Evolutionary conservation across 1,140 invertebrate species (phyloP), one percentile per base, ranked within the genome.

Genomic region (Papilio polyxenes): DNA sequence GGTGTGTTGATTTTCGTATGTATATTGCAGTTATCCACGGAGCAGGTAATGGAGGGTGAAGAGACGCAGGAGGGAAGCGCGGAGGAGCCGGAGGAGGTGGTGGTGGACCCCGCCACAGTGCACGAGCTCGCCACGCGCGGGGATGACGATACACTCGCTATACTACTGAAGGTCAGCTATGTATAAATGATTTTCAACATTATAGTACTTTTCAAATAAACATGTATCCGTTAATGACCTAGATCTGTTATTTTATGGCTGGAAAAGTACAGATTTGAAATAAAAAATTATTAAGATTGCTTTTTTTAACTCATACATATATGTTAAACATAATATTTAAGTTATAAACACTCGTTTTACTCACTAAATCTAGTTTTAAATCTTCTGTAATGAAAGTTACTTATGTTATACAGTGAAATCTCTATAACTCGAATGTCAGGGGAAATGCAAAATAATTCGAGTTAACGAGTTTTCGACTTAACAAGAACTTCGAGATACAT

Each of bases 141-240:
- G 0, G 94, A 95, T 20, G 90, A 93, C 0, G 91, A 94, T 4
- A 83, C 89, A 0, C 82, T 95, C 7, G 84, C 85, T 5, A 84
- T 85, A n/a, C 79, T 94, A 37, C 59, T 94, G n/a, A 91, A 95
- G 91, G 93, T 94, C 82, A n/a, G 76, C 48, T 65, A n/a, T 75
- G 3, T 11, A 10, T 17, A 44, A 15, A 0, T 75, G n/a, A 75
- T 75, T 75, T 10, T 51, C 31, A 75, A 5, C 6, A 4, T n/a
- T 17, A n/a, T 75, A 15, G 51, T 53, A 17, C 51, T 13, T 10
- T 17, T 15, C 3, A 51, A 51, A 17, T 53, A 10, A 53, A 10
- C 6, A 53, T 13, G 6, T 53, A 17, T 17, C 13, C 10, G 49
- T 51, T 51, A 51, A 51, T 13, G 10, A 51, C 3, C 49, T 51